Percentiles rank a stretch among this genome's conserved stretches.
These are phyloP conservation scores for Haliclona indistincta DNA, from an alignment of 37 sponge, comb jelly and placozoan species.

Conservation along the genomic window DNA sequence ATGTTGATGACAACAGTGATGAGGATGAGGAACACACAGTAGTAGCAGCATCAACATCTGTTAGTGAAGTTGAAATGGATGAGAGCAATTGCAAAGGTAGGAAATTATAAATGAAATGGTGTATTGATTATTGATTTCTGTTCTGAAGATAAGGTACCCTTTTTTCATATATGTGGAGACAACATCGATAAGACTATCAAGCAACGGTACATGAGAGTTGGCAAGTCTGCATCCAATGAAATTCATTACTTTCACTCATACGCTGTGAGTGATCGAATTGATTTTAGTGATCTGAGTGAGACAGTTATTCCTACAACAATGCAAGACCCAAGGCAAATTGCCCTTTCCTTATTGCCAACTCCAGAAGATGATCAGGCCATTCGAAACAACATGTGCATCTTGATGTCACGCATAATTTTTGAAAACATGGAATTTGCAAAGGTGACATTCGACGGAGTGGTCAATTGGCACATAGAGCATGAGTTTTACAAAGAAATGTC, in stretches of 20 bases:
- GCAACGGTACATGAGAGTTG: constrained; percentile 15
- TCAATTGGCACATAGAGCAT: not conserved
- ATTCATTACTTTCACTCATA: constrained; percentile 12
- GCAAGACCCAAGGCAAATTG: not conserved
- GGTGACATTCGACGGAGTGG: not conserved
- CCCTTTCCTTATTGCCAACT: constrained; percentile 4
- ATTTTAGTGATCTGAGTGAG: not conserved
- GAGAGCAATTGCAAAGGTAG: too few relatives aligned
- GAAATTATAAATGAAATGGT: too few relatives aligned
- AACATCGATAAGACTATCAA: constrained; percentile 9
- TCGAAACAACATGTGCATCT: not conserved
- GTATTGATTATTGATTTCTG: too few relatives aligned
- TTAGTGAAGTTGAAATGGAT: too few relatives aligned
- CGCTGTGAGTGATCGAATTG: constrained; percentile 15
- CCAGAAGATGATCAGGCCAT: constrained; percentile 9
- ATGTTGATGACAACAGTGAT: too few relatives aligned
- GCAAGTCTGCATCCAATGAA: not conserved
- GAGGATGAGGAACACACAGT: too few relatives aligned
- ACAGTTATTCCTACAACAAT: not conserved
- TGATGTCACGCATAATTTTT: not conserved
- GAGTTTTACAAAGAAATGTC: constrained; percentile 14
- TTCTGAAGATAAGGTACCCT: not conserved
- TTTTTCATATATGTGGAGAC: constrained; percentile 14
- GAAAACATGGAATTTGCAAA: not conserved
- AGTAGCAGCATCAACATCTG: too few relatives aligned